A percentile compares a stretch with the other conserved stretches of the same genome.
These are phyloP conservation scores for honey bee (Apis mellifera) DNA, from an alignment of 1,140 invertebrate genomes.

Conservation along the genomic window DNA sequence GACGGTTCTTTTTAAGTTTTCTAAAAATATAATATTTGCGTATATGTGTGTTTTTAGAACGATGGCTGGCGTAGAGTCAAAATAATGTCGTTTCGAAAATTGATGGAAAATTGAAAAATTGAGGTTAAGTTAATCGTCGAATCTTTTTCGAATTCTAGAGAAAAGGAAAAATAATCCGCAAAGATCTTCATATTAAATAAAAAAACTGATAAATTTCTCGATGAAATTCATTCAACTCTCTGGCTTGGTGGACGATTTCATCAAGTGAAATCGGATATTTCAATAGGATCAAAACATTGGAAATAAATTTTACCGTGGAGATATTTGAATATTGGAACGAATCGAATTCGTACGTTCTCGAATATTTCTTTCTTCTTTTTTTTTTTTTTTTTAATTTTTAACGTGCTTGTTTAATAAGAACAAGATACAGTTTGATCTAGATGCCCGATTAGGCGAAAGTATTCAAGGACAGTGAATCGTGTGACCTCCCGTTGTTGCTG, in stretches of 20 bases:
- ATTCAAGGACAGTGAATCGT: constrained; percentile 65
- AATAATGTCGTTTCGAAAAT: no score
- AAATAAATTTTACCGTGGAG: not conserved
- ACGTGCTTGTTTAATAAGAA: not conserved
- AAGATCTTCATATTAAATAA: no score
- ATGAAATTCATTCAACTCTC: no score
- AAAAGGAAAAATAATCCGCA: no score
- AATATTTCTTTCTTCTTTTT: not conserved
- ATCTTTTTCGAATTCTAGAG: no score
- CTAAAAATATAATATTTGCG: no score
- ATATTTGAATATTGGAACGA: no score
- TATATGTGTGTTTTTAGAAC: no score
- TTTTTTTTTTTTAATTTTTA: not conserved
- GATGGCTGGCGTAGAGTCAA: no score
- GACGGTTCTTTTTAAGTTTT: not conserved
- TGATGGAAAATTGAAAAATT: no score
- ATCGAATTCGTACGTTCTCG: not conserved
- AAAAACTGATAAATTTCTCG: no score
- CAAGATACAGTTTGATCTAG: constrained; percentile 17
- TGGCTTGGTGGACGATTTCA: not conserved
- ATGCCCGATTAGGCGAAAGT: constrained; percentile 66
- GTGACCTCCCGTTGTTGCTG: constrained; percentile 36
- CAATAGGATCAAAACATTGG: not conserved
- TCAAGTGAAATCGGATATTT: not conserved
- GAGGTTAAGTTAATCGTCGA: no score